Evolutionary conservation across 2,113 vertebrate genomes (phyloP).

Genomic region (Electrona antarctica): DNA sequence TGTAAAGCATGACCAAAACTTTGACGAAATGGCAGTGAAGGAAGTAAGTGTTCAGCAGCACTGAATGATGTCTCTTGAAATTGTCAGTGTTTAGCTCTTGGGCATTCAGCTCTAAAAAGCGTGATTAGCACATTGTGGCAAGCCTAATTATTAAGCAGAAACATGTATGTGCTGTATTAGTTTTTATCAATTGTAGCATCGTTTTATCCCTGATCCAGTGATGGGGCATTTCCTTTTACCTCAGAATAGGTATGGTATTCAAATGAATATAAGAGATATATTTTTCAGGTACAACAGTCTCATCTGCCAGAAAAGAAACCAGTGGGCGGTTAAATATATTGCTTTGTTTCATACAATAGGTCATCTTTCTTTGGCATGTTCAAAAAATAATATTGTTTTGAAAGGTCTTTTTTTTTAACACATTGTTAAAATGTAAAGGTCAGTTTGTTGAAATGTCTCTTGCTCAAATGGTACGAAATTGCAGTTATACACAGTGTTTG

Average conservation of each 20-base stretch:
- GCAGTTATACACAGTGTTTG: slow-evolving; percentile 79
- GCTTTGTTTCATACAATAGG: slow-evolving; percentile 49
- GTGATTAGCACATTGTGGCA: slow-evolving; percentile 60
- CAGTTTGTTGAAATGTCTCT: slow-evolving; percentile 60
- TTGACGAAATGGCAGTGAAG: slow-evolving; percentile 65
- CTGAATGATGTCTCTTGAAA: slow-evolving; percentile 28
- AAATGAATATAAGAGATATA: slow-evolving; percentile 45
- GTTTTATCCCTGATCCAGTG: slow-evolving; percentile 75
- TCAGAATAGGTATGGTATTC: slow-evolving; percentile 58
- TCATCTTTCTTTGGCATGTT: slow-evolving; percentile 66
- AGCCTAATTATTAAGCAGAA: slow-evolving; percentile 66
- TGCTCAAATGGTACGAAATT: slow-evolving; percentile 69
- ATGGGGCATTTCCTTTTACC: slow-evolving; percentile 62
- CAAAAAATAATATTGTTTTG: slow-evolving; percentile 55
- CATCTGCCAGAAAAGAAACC: slow-evolving; percentile 28
- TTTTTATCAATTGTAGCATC: slow-evolving; percentile 72
- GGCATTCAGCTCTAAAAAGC: slow-evolving; percentile 66
- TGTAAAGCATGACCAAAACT: slow-evolving; percentile 81
- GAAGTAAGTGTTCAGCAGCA: slow-evolving; percentile 61
- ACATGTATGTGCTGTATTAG: slow-evolving; percentile 68
- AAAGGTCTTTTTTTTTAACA: slow-evolving; percentile 49
- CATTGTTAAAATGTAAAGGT: slow-evolving; percentile 70
- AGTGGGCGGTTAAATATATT: slow-evolving; percentile 27
- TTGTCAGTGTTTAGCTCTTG: slow-evolving; percentile 30
- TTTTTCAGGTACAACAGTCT: slow-evolving; percentile 56